Conservation (phyloP, 2,888 invertebrate genomes). For the Xylota sylvarum region DNA sequence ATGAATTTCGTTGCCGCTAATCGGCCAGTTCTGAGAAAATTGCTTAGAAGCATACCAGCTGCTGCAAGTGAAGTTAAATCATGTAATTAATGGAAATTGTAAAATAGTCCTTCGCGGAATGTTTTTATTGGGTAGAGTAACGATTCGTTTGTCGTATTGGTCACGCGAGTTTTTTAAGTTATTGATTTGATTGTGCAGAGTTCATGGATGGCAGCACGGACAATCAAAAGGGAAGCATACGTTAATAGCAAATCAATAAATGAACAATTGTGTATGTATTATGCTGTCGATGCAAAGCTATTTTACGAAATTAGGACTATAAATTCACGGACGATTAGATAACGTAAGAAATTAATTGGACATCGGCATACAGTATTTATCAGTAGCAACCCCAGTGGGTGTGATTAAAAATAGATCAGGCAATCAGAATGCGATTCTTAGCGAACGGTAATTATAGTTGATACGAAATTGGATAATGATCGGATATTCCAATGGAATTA, state of each 20-base stretch:
- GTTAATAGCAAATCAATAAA: background rate
- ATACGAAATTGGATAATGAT: background rate
- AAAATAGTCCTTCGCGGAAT: conserved; percentile 5
- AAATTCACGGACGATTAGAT: background rate
- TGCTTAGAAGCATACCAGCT: conserved; percentile 79
- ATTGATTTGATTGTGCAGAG: conserved; percentile 5
- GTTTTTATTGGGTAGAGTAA: background rate
- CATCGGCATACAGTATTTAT: background rate
- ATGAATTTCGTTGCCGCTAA: conserved; percentile 60
- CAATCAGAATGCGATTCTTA: background rate
- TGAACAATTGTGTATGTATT: background rate
- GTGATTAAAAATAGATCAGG: background rate
- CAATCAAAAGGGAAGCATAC: background rate
- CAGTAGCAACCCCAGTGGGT: background rate
- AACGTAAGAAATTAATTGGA: background rate
- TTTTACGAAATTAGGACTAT: background rate
- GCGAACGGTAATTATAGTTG: background rate
- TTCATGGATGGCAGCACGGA: background rate
- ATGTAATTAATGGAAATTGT: conserved; percentile 48
- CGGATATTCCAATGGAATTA: background rate
- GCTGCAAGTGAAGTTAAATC: conserved; percentile 72
- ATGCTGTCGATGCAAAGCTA: background rate
- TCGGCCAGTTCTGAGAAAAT: conserved; percentile 77
- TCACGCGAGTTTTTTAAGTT: conserved; percentile 49
- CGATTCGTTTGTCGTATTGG: background rate